phyloP scores from a whole-genome alignment of 1,140 invertebrate genomes.

The Bombus pascuorum region DNA sequence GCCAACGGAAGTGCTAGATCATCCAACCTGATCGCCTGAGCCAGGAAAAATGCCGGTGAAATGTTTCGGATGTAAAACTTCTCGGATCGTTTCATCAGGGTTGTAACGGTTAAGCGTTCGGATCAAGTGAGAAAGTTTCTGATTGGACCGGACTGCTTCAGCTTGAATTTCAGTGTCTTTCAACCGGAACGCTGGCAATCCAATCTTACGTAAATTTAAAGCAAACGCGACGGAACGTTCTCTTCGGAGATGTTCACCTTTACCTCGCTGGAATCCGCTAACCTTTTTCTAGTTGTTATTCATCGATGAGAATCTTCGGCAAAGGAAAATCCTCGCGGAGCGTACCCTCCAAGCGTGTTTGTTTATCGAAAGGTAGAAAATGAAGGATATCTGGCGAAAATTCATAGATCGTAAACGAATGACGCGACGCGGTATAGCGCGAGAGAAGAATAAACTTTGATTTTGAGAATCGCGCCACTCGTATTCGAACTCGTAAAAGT shows the following conservation, averaged over 20 bases:
- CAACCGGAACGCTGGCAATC: too few species aligned
- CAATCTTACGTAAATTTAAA: conserved; percentile 14
- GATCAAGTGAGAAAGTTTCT: conserved; percentile 11
- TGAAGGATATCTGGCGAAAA: too few species aligned
- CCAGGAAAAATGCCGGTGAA: conserved; percentile 10
- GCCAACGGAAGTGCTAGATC: conserved; percentile 8
- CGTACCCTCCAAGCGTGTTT: too few species aligned
- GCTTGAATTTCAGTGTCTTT: background rate
- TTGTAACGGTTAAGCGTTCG: conserved; percentile 11
- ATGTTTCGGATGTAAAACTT: conserved; percentile 42
- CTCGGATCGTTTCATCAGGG: conserved; percentile 20
- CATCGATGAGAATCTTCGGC: background rate
- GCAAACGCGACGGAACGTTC: background rate
- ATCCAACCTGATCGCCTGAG: conserved; percentile 20
- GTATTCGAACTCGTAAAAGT: background rate
- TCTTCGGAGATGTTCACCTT: background rate
- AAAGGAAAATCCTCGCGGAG: too few species aligned
- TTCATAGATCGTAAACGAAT: too few species aligned
- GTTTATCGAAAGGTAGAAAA: too few species aligned
- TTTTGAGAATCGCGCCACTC: background rate
- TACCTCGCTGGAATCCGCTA: background rate
- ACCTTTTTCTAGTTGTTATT: background rate
- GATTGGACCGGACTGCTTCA: background rate
- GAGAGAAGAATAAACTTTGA: background rate
- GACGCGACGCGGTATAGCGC: too few species aligned